phyloP scores from a whole-genome alignment of 1,140 invertebrate species.

The Bombus waltoni region DNA sequence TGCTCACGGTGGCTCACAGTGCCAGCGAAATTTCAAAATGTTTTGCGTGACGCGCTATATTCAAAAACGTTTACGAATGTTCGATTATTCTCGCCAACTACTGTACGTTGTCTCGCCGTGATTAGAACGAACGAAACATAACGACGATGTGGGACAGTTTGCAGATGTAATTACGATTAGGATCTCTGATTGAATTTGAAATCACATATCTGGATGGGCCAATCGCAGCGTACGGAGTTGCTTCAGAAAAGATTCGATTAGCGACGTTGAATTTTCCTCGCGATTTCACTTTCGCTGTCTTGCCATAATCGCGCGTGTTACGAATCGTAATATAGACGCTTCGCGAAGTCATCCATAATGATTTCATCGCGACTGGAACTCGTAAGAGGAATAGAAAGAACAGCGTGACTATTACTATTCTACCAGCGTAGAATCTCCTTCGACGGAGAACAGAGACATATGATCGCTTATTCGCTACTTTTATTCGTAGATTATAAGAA shows the following conservation, averaged over 20 bases:
- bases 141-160: too few species aligned
- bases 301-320: conserved; percentile 67
- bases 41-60: too few species aligned
- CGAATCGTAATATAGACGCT: conserved; percentile 57
- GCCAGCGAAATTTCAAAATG: too few species aligned
- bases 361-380: not conserved
- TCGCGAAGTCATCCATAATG: not conserved
- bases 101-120: too few species aligned
- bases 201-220: not conserved
- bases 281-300: conserved; percentile 70
- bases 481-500: not conserved
- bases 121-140: too few species aligned
- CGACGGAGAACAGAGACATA: not conserved
- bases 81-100: too few species aligned
- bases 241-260: not conserved
- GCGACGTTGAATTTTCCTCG: conserved; percentile 58
- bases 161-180: not conserved
- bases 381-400: not conserved
- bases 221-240: not conserved
- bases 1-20: too few species aligned
- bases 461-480: not conserved
- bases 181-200: not conserved
- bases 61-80: too few species aligned
- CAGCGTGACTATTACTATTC: conserved; percentile 17
- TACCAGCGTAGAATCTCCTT: not conserved